Evolutionary conservation across 2,113 vertebrate genomes (phyloP).

Genomic region (Actenoides hombroni): DNA sequence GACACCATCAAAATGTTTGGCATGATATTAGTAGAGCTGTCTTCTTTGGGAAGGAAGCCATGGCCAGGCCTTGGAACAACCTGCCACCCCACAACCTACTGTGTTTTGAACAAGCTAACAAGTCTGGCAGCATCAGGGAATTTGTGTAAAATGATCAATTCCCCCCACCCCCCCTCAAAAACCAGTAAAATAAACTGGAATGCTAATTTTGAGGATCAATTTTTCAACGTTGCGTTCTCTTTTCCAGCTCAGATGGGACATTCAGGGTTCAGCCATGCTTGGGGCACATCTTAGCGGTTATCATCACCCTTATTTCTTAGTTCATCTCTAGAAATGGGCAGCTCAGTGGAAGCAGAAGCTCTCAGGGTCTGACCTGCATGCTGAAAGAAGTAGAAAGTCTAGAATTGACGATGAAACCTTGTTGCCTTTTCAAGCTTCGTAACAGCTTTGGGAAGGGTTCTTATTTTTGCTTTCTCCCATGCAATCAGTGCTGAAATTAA

Average conservation of each 20-base stretch:
- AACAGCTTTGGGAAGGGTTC: not conserved
- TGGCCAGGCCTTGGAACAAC: not conserved
- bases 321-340: not conserved
- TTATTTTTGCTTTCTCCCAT: slow-evolving; percentile 27
- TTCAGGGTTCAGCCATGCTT: not conserved
- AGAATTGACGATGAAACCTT: not conserved
- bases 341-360: not conserved
- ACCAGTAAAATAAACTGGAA: not conserved
- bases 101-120: fast-evolving
- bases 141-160: not conserved
- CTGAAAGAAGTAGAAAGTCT: not conserved
- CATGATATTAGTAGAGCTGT: not conserved
- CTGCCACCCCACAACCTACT: fast-evolving
- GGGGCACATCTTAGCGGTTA: not conserved
- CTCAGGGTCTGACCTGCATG: fast-evolving
- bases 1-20: not conserved
- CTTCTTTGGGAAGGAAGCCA: not conserved
- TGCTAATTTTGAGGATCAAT: not conserved
- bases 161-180: fast-evolving
- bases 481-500: not conserved
- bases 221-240: fast-evolving
- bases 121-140: not conserved
- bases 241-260: not conserved
- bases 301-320: fast-evolving
- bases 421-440: not conserved